Evolutionary conservation across 2,888 invertebrate genomes (phyloP).

Genomic region (Cataglyphis cursor): DNA sequence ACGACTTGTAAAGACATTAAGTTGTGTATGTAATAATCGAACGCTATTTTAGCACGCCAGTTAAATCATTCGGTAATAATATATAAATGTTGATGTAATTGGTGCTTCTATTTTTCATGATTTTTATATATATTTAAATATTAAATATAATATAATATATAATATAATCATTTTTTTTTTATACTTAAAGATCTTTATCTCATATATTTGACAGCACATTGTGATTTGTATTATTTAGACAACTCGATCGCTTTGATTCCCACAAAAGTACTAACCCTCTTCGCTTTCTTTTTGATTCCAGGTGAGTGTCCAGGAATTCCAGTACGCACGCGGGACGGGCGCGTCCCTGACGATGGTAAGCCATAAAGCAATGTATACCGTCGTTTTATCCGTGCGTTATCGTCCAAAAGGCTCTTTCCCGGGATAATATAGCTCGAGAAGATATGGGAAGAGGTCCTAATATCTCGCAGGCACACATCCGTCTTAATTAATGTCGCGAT

Average conservation of each 20-base stretch:
- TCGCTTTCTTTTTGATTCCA: slow-evolving; percentile 71
- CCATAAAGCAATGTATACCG: slow-evolving; percentile 71
- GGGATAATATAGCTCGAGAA: slow-evolving; percentile 14
- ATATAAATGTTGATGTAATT: not conserved
- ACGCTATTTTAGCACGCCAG: not conserved
- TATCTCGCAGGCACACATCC: slow-evolving; percentile 73
- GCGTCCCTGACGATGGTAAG: slow-evolving; percentile 77
- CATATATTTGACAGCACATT: not conserved
- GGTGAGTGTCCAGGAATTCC: slow-evolving; percentile 82
- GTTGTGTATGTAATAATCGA: slow-evolving; percentile 1
- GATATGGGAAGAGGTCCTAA: slow-evolving; percentile 60
- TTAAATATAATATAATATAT: too few species aligned
- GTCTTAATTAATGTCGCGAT: slow-evolving; percentile 79
- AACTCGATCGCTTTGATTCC: not conserved
- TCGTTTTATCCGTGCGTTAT: slow-evolving; percentile 45
- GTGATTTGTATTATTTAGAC: not conserved
- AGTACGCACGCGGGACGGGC: slow-evolving; percentile 75
- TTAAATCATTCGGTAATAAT: too few species aligned
- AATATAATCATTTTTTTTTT: too few species aligned
- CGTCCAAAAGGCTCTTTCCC: slow-evolving; percentile 15
- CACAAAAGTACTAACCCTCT: not conserved
- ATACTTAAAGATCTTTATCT: too few species aligned
- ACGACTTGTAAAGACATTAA: not conserved
- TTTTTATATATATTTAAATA: not conserved
- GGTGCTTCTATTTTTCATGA: not conserved